These are phyloP conservation scores for Synaphobranchus kaupii DNA, from an alignment of 2,797 vertebrate genomes.

Conservation along the genomic window DNA sequence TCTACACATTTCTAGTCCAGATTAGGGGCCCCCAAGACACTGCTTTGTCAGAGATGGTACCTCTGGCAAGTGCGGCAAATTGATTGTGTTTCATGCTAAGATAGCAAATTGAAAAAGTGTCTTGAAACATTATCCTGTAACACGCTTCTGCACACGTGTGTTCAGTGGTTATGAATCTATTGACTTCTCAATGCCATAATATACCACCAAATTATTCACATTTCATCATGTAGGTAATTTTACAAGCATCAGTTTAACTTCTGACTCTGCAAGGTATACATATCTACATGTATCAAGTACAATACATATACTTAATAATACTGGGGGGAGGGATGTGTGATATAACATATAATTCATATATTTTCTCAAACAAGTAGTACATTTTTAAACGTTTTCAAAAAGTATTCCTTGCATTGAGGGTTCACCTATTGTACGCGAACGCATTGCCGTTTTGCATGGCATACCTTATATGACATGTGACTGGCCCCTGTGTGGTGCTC, in stretches of 20 bases:
- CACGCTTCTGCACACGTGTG: not conserved
- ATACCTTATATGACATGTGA: not conserved
- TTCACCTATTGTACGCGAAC: not conserved
- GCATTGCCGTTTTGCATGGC: not conserved
- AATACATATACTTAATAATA: not conserved
- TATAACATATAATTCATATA: not conserved
- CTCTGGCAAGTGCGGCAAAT: not conserved
- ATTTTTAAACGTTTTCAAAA: not conserved
- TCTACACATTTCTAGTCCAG: not conserved
- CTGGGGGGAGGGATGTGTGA: no score
- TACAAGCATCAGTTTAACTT: no score
- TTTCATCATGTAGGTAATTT: not conserved
- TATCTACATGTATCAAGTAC: no score
- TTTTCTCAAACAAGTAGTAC: not conserved
- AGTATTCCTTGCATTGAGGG: not conserved
- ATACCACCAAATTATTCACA: not conserved
- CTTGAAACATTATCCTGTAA: conserved; percentile 4
- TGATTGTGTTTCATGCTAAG: not conserved
- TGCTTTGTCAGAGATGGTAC: not conserved
- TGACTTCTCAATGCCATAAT: not conserved
- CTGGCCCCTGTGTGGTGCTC: conserved; percentile 28
- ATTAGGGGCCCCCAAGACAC: not conserved
- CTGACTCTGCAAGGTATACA: no score
- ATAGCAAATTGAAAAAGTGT: not conserved
- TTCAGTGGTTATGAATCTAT: not conserved